Evolutionary conservation across 2,888 invertebrate species (phyloP).

Genomic region (Dysmachus trigonus): DNA sequence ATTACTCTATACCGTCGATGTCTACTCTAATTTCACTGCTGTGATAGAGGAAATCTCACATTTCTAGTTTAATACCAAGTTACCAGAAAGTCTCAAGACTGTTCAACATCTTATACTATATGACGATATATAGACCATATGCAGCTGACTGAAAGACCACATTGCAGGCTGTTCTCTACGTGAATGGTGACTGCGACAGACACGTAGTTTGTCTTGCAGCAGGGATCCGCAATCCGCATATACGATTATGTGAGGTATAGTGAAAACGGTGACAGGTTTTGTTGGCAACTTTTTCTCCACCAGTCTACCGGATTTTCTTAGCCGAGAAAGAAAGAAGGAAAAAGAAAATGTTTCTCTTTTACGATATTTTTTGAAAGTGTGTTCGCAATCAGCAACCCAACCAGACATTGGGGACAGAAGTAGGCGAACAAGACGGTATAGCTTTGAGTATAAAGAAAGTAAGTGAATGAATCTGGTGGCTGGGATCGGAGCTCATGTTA

Average conservation of each 20-base stretch:
- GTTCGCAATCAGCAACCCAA: not conserved
- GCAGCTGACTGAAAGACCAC: not conserved
- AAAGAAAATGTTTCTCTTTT: not conserved
- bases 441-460: not conserved
- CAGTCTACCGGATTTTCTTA: not conserved
- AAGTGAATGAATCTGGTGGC: not conserved
- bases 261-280: not conserved
- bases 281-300: not conserved
- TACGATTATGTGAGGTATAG: not conserved
- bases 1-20: not conserved
- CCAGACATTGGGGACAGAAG: not conserved
- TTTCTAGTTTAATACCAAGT: not conserved
- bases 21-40: constrained; percentile 4
- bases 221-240: not conserved
- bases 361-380: not conserved
- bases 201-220: not conserved
- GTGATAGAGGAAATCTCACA: not conserved
- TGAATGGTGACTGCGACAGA: not conserved
- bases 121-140: not conserved
- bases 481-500: not conserved
- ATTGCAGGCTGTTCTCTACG: not conserved
- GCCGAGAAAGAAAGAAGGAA: not conserved
- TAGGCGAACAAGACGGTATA: not conserved
- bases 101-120: not conserved
- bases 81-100: not conserved